These are phyloP conservation scores for Lymantria monacha DNA, from an alignment of 2,888 invertebrate species.

Conservation along the genomic window DNA sequence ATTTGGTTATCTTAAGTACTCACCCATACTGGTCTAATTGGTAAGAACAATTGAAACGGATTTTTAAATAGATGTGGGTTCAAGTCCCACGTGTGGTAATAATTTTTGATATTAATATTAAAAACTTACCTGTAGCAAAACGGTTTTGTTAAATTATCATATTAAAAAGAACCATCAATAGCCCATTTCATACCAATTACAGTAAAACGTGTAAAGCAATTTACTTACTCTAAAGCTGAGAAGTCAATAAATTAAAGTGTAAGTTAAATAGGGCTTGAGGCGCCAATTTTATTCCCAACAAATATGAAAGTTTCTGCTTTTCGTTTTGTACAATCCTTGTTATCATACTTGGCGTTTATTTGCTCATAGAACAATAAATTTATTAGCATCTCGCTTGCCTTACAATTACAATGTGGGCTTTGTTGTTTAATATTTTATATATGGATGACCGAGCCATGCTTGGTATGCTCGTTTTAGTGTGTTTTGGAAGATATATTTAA, in stretches of 20 bases:
- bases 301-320: conserved; percentile 44
- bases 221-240: conserved; percentile 25
- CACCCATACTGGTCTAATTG: no score
- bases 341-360: conserved; percentile 48
- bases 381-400: conserved; percentile 29
- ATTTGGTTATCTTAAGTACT: no score
- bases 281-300: conserved; percentile 57
- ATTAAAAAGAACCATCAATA: conserved; percentile 27
- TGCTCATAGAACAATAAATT: conserved; percentile 37
- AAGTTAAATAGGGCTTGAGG: conserved; percentile 56
- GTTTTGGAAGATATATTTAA: no score
- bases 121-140: background rate
- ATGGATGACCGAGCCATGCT: no score
- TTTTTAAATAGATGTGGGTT: no score
- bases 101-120: no score
- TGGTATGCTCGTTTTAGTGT: no score
- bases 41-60: no score
- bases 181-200: conserved; percentile 48
- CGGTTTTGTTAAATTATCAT: conserved; percentile 6
- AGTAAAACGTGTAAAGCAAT: conserved; percentile 35
- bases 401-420: no score
- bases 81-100: no score
- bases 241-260: conserved; percentile 56
- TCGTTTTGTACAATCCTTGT: conserved; percentile 48
- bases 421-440: no score